A percentile compares a stretch with the other conserved stretches of the same genome.
These are phyloP conservation scores for Unio delphinus DNA, from an alignment of 2,888 invertebrate species.

Conservation along the genomic window DNA sequence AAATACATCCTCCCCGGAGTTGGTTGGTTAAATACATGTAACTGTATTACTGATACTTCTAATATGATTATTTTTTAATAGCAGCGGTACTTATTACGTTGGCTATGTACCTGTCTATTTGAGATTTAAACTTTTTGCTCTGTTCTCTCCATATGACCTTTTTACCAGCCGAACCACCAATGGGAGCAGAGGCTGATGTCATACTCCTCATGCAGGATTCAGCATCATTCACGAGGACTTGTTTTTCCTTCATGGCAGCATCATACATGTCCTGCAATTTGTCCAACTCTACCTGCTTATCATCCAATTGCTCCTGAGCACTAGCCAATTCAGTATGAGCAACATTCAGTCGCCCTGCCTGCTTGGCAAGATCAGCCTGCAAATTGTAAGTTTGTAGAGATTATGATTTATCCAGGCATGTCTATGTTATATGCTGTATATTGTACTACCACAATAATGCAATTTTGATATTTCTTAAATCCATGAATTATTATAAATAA, in stretches of 20 bases:
- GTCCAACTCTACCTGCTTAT: constrained; percentile 90
- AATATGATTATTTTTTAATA: too few relatives aligned
- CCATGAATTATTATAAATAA: too few relatives aligned
- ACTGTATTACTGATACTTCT: too few relatives aligned
- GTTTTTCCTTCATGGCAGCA: constrained; percentile 91
- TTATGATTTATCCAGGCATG: background rate
- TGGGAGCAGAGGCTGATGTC: constrained; percentile 68
- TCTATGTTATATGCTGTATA: background rate
- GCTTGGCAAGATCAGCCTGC: constrained; percentile 75
- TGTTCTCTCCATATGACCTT: constrained; percentile 43
- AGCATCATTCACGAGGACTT: constrained; percentile 72
- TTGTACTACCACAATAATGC: background rate
- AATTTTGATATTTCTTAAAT: too few relatives aligned
- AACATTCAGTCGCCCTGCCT: constrained; percentile 83
- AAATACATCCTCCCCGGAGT: background rate
- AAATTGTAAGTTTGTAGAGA: background rate
- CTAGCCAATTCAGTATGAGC: constrained; percentile 92
- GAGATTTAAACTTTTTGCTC: constrained; percentile 73
- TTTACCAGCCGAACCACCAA: constrained; percentile 69
- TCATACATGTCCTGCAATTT: constrained; percentile 94
- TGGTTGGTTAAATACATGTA: too few relatives aligned
- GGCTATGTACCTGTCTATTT: constrained; percentile 71
- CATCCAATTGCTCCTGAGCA: constrained; percentile 90
- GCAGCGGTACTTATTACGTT: too few relatives aligned
- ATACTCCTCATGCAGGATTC: constrained; percentile 68